Evolutionary conservation across 2,797 vertebrate species (phyloP), one percentile per base, ranked within the genome.

Genomic region (Scyliorhinus canicula): DNA sequence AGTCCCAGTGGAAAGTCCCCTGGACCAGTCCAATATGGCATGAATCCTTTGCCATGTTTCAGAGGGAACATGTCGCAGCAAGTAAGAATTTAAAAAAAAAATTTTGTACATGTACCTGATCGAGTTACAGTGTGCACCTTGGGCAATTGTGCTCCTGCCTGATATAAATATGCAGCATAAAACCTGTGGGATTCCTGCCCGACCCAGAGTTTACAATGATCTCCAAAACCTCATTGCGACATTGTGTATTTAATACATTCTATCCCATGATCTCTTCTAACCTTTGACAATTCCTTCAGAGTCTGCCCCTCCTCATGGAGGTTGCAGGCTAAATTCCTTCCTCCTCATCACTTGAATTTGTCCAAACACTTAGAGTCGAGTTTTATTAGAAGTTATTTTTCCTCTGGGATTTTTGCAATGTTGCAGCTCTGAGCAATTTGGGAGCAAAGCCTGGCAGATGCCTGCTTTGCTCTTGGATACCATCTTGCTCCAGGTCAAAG

Each of bases 1-100:
- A 91, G 88, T 26, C 88, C 88, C 7, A 63, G 88, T 21, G 88
- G 88, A 11, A 91, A 91, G n/a, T 91, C 88, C 2, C 88, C 88
- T 26, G 88, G 60, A 91, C 88, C 88, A 40, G 21, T 21, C 88
- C 88, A 91, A 19, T 91, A 60, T 44, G 88, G 88, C n/a, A 65
- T 91, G 19, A 65, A 65, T 65, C 60, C 88, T 2, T 44, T 91
- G 57, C 88, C n/a, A 0, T 91, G 60, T 91, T 91, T 65, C n/a
- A 26, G 88, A 65, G 88, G 88, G 16, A 91, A 91, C 8, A 9
- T 91, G 57, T 91, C 88, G 21, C 88, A 91, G 60, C 88, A 91
- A 60, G 88, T 91, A 91, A 91, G 57, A 1, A 63, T 91, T 14
- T n/a, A n/a, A n/a, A n/a, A n/a, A n/a, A n/a, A n/a, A n/a, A n/a